Percentiles rank a stretch among this genome's conserved stretches.
These are phyloP conservation scores for Charadrius vociferus DNA, from an alignment of 2,113 vertebrate genomes.

Conservation along the genomic window DNA sequence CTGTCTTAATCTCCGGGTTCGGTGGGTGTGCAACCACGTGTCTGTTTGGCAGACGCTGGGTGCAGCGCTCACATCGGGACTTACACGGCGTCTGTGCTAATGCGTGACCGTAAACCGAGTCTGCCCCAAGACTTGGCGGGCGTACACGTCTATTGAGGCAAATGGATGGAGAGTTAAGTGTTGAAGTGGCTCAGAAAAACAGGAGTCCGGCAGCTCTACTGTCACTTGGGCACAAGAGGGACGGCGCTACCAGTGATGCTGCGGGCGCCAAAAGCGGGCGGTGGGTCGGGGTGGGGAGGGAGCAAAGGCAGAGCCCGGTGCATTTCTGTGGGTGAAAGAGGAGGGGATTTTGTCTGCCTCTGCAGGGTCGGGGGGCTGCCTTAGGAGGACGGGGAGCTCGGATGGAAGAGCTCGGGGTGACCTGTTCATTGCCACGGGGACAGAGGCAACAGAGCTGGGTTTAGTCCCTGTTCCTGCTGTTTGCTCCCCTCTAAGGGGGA, in stretches of 20 bases:
- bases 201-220: background rate
- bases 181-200: background rate
- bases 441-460: background rate
- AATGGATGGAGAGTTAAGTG: background rate
- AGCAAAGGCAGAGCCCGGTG: background rate
- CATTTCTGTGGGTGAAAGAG: background rate
- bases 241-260: background rate
- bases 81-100: accelerated
- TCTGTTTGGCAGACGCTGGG: background rate
- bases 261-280: too few species aligned
- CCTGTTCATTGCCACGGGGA: too few species aligned
- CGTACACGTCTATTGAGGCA: accelerated
- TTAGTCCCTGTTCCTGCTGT: background rate
- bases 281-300: background rate
- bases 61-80: accelerated
- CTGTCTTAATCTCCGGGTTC: background rate
- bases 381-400: background rate
- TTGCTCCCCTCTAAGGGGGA: background rate
- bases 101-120: background rate
- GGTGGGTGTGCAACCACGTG: background rate
- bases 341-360: background rate
- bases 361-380: background rate
- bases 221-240: background rate
- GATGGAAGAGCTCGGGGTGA: background rate
- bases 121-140: background rate